A percentile compares a stretch with the other conserved stretches of the same genome.
phyloP scores from a whole-genome alignment of 2,113 vertebrate genomes.

The Paratilapia polleni region DNA sequence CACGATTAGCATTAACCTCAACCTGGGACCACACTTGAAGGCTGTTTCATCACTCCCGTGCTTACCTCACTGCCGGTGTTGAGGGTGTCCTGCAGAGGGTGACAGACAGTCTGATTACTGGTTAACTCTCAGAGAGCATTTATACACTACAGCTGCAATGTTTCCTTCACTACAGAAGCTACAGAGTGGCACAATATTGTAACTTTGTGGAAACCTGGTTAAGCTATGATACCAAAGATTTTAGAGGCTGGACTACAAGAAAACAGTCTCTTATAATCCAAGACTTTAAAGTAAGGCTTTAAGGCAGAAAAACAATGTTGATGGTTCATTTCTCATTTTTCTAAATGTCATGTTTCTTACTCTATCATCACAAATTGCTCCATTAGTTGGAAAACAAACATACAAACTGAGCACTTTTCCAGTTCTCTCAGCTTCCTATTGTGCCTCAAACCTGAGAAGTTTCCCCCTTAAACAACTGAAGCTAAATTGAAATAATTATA shows the following conservation, averaged over 20 bases:
- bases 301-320: not conserved
- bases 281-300: not conserved
- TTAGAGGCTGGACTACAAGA: not conserved
- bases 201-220: not conserved
- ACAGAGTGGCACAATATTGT: not conserved
- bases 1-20: constrained; percentile 88
- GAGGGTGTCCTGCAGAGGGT: constrained; percentile 57
- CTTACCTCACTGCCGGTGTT: not conserved
- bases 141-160: not conserved
- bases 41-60: not conserved
- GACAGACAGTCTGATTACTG: constrained; percentile 31
- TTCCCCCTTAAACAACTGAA: not conserved
- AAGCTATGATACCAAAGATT: not conserved
- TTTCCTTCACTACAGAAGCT: constrained; percentile 12
- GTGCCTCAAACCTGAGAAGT: not conserved
- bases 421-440: not conserved
- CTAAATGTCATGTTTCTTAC: not conserved
- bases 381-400: not conserved
- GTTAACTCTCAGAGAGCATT: not conserved
- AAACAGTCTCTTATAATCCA: not conserved
- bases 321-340: not conserved
- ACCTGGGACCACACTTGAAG: constrained; percentile 48
- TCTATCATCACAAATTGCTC: not conserved
- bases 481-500: not conserved
- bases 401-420: not conserved